Base-by-base conservation (phyloP, 2,113 vertebrate genomes). In the Callorhinus ursinus region DNA sequence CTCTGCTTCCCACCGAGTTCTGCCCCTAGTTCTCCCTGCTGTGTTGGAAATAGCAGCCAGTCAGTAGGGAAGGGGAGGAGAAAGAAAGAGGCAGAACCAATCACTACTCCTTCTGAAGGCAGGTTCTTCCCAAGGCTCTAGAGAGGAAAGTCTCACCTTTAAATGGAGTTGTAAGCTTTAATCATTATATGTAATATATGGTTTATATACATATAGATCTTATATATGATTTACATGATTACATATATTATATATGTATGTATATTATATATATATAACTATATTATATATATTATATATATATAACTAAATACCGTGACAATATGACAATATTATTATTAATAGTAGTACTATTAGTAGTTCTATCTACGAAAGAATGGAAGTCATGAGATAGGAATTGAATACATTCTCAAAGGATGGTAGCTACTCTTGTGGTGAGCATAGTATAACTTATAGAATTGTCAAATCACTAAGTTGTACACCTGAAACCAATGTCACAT, bases 1-100 rank as follows among this genome's bases (percentile, higher is more conserved):
- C 15, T 1, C 59, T 12, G 4, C 39, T 39, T 46, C 21, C 24
- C 22, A 1, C 2, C 3, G 0, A 46, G n/a, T 39, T 49, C 53
- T 8, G 21, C 3, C 59, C 59, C 61, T 31, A 33, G 31, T 0
- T 18, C 4, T 3, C 16, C 81, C 36, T 31, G 4, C 4, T 55
- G 57, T 15, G 11, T 3, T 26, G 19, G 13, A 71, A 79, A 65
- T 10, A 51, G n/a, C 39, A 67, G 13, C 22, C 10, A 26, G 10
- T 5, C 4, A 49, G 18, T 1, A 18, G 39, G 24, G 33, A 21
- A 80, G n/a, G 10, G 28, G 21, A 39, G 11, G 26, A 33, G 42
- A 22, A 33, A 21, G 61, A 65, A 22, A 59, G 21, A 28, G 11
- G 5, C 7, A 24, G n/a, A 59, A 11, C 36, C 59, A 69, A 1